Base-by-base conservation (phyloP, 1,140 invertebrate species). In the Trichogramma pretiosum region DNA sequence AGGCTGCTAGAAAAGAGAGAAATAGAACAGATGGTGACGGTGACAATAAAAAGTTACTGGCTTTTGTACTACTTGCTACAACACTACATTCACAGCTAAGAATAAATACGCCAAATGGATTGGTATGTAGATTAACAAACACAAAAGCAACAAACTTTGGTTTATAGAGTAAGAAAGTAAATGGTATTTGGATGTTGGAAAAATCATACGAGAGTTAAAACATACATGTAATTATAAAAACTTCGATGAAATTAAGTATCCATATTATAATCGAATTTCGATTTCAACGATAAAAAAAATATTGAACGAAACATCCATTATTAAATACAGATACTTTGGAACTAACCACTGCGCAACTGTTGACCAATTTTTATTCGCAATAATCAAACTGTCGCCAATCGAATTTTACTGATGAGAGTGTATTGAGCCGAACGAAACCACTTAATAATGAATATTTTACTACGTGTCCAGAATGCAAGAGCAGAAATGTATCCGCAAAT, bases 1-100 rank as follows among this genome's bases (percentile, higher is more conserved):
- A 72, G 69, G 68, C 68, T 70, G 68, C 68, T 70, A 70, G 65
- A 72, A n/a, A 72, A 72, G 66, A 72, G 61, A 72, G 64, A 72
- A 70, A 70, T 67, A 72, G 65, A 70, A 70, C 62, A 70, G 68
- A n/a, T 72, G 65, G 69, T 70, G 66, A 68, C 60, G 63, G 67
- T 70, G 67, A 68, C 65, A 60, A 67, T 65, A 65, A 69, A 66
- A 34, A 65, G 70, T 64, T 60, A 68, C 48, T 67, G 63, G 64
- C 63, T 65, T 57, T 63, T 65, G 59, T 62, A 62, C 68, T 70
- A 70, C 65, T 65, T 56, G 61, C 67, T 71, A 70, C 62, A 64
- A 47, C 61, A 65, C 63, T 70, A 70, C 67, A 55, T 56, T 62
- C 57, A 68, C 60, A 62, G 57, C 60, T 64, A 52, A 56, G 57